A percentile compares a stretch with the other conserved stretches of the same genome.
phyloP scores from a whole-genome alignment of 2,113 vertebrate species.

The Strix uralensis region DNA sequence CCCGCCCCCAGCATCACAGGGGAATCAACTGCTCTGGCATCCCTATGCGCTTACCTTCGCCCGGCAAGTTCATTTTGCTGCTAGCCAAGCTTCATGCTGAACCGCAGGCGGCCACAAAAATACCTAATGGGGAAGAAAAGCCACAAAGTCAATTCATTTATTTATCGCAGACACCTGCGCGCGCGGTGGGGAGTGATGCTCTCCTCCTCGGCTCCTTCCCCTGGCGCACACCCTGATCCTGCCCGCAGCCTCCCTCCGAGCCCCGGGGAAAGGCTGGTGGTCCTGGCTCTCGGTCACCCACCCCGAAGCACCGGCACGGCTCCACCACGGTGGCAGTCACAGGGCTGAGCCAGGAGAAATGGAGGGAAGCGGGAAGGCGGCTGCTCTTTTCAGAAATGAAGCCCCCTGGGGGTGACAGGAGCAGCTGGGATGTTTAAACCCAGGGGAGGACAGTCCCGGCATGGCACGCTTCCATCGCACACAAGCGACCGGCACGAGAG shows the following conservation, averaged over 20 bases:
- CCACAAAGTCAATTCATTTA: not conserved
- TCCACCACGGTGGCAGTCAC: rapidly evolving
- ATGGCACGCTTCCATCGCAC: not conserved
- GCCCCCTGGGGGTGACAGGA: not conserved
- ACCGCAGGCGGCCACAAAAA: not conserved
- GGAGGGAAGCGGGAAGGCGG: not conserved
- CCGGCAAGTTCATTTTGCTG: not conserved
- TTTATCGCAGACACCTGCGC: rapidly evolving
- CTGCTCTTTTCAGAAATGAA: not conserved
- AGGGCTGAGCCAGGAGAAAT: not conserved
- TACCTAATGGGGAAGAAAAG: not conserved
- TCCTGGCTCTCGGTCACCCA: rapidly evolving
- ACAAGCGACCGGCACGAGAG: rapidly evolving
- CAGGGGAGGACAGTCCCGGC: rapidly evolving
- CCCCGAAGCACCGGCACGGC: not conserved
- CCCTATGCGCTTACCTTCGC: not conserved
- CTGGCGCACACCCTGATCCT: not conserved
- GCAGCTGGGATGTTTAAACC: not conserved
- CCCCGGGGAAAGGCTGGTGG: not conserved
- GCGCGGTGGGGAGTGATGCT: rapidly evolving
- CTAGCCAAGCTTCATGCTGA: not conserved
- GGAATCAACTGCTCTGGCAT: not conserved
- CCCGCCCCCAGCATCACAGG: rapidly evolving
- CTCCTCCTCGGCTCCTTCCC: not conserved
- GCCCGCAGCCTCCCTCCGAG: not conserved